phyloP scores from a whole-genome alignment of 2,113 vertebrate species.

The Antigone vipio region DNA sequence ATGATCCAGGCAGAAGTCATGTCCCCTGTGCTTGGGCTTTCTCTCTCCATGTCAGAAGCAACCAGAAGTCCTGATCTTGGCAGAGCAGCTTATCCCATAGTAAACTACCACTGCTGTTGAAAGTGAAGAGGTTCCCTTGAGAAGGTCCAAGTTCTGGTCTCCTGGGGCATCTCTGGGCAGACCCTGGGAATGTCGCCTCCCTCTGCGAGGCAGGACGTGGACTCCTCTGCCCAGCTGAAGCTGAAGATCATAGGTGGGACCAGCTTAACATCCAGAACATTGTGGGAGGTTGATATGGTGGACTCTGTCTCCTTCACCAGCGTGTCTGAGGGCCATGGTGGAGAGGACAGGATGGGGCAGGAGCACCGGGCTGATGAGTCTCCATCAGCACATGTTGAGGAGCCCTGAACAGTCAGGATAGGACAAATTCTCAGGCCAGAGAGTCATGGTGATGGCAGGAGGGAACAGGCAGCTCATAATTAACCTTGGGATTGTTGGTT shows the following conservation, averaged over 20 bases:
- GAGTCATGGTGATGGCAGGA: not conserved
- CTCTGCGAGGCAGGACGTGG: too few species aligned
- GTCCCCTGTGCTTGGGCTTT: not conserved
- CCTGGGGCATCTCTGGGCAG: not conserved
- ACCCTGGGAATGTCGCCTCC: not conserved
- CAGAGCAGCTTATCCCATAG: not conserved
- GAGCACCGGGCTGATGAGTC: not conserved
- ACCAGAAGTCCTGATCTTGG: not conserved
- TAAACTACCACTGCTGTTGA: not conserved
- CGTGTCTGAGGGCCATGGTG: not conserved
- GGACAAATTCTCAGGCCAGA: not conserved
- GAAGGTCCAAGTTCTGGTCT: not conserved
- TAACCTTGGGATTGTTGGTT: not conserved
- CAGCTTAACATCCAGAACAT: not conserved
- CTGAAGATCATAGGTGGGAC: not conserved
- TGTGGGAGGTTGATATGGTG: not conserved
- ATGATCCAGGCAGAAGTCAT: not conserved
- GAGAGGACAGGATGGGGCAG: not conserved
- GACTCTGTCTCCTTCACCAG: too few species aligned
- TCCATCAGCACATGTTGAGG: not conserved
- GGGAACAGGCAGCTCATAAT: not conserved
- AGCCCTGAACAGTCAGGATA: not conserved
- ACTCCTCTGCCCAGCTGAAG: not conserved
- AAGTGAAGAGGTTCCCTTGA: not conserved
- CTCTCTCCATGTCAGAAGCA: not conserved